These are phyloP conservation scores for Tokudaia tokunoshimensis DNA, from an alignment of 2,797 vertebrate species.

Conservation along the genomic window DNA sequence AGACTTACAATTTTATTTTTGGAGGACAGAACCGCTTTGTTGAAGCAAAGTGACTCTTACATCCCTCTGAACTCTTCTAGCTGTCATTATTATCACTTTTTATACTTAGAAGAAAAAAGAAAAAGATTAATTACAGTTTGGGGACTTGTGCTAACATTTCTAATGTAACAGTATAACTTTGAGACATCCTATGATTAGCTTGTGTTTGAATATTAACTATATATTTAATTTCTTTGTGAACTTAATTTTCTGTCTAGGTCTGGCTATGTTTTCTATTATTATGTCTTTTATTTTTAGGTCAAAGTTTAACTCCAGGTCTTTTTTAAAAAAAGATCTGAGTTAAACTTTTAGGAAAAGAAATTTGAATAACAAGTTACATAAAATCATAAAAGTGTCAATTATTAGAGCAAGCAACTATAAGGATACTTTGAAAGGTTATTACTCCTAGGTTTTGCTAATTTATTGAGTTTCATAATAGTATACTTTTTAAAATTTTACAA, in stretches of 20 bases:
- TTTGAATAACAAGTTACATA: conserved; percentile 57
- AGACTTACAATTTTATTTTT: conserved; percentile 4
- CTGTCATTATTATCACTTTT: conserved; percentile 12
- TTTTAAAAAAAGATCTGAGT: conserved; percentile 34
- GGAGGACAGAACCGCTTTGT: conserved; percentile 12
- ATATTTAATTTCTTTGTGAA: not conserved
- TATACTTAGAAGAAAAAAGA: not conserved
- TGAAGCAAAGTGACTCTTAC: not conserved
- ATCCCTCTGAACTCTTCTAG: not conserved
- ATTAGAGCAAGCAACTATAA: conserved; percentile 40
- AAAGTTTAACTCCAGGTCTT: conserved; percentile 62
- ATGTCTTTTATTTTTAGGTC: conserved; percentile 20
- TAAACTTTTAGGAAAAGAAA: conserved; percentile 38
- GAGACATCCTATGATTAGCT: conserved; percentile 51
- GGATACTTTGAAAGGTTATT: conserved; percentile 66
- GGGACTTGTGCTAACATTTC: not conserved
- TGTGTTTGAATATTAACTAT: conserved; percentile 59
- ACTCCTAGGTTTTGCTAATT: conserved; percentile 71
- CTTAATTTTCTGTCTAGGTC: conserved; percentile 51
- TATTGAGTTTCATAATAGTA: conserved; percentile 65
- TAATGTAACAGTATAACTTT: conserved; percentile 14
- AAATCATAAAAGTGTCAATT: conserved; percentile 20
- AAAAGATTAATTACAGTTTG: conserved; percentile 14
- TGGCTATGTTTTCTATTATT: conserved; percentile 50
- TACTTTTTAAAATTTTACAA: conserved; percentile 72